A percentile compares a stretch with the other conserved stretches of the same genome.
These are phyloP conservation scores for Stomatorhinus ivindoensis DNA, from an alignment of 2,113 vertebrate genomes.

Conservation along the genomic window DNA sequence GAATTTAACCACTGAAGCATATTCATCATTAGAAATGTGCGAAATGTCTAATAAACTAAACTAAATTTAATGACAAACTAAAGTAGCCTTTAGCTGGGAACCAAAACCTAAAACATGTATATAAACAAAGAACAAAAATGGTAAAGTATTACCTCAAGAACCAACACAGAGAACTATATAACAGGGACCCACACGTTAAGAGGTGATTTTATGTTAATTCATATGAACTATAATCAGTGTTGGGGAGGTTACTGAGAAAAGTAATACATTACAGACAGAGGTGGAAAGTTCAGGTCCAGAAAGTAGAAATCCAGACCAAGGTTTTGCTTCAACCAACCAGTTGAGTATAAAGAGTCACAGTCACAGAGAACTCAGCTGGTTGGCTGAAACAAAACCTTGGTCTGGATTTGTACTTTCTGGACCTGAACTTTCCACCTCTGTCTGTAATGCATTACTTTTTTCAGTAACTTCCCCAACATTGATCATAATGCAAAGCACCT, in stretches of 20 bases:
- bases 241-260: no score
- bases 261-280: no score
- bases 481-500: background rate
- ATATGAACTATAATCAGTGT: background rate
- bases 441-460: background rate
- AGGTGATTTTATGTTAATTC: background rate
- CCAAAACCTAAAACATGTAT: background rate
- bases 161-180: background rate
- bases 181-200: background rate
- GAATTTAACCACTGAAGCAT: background rate
- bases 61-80: background rate
- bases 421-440: no score
- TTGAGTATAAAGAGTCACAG: no score
- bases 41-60: background rate
- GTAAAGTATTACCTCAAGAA: background rate
- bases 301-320: no score
- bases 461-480: background rate
- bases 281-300: no score
- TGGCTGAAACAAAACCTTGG: no score
- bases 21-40: background rate
- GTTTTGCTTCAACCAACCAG: no score
- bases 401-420: no score
- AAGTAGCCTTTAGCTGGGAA: background rate
- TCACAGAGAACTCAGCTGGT: no score
- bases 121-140: background rate